Evolutionary conservation across 2,113 vertebrate genomes (phyloP).

Genomic region (Setophaga coronata): DNA sequence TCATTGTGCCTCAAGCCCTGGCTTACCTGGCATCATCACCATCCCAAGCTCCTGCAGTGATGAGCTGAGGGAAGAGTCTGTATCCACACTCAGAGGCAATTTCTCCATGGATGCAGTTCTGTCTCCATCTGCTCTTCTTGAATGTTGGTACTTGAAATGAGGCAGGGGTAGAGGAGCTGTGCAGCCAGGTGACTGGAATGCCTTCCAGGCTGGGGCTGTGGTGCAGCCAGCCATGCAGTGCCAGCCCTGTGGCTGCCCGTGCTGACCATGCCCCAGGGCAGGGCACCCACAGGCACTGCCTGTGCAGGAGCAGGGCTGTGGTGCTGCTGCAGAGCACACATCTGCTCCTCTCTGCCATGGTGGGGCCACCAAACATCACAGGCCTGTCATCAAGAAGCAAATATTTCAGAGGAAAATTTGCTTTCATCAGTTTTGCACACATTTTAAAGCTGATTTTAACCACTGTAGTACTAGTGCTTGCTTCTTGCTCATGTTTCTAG

Average conservation of each 20-base stretch:
- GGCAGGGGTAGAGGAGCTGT: background rate
- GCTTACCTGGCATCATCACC: background rate
- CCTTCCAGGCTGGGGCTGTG: background rate
- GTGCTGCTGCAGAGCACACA: background rate
- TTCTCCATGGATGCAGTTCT: rapidly evolving
- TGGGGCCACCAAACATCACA: background rate
- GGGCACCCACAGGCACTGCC: rapidly evolving
- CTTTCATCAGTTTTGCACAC: background rate
- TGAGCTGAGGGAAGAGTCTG: background rate
- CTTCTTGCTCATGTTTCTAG: background rate
- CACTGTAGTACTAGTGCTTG: background rate
- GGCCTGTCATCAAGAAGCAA: background rate
- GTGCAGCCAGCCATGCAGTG: background rate
- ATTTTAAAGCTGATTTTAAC: background rate
- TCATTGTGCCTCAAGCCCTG: background rate
- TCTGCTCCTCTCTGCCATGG: background rate
- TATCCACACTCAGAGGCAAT: rapidly evolving
- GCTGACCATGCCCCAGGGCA: rapidly evolving
- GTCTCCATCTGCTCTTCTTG: background rate
- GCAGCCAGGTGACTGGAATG: background rate
- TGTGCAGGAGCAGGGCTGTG: rapidly evolving
- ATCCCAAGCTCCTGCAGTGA: background rate
- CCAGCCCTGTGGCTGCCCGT: rapidly evolving
- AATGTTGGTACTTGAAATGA: background rate
- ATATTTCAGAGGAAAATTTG: background rate